Percentiles rank a stretch among this genome's conserved stretches.
phyloP scores from a whole-genome alignment of 2,888 invertebrate genomes.

The Metallyticus violacea region DNA sequence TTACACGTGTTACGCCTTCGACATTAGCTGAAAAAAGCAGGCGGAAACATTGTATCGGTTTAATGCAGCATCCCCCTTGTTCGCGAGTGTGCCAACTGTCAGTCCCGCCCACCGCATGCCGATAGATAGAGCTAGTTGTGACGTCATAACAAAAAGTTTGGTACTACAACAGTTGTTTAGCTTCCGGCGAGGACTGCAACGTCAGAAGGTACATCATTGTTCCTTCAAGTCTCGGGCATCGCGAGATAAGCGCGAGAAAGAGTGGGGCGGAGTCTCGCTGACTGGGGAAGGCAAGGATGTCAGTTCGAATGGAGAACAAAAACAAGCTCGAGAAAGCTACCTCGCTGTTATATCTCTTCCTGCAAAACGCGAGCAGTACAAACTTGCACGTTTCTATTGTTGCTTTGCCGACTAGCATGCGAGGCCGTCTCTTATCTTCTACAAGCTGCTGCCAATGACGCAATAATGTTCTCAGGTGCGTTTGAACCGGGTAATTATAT shows the following conservation, averaged over 20 bases:
- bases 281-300: too few species aligned
- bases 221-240: not conserved
- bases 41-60: too few species aligned
- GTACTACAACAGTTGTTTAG: not conserved
- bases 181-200: not conserved
- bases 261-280: not conserved
- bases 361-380: too few species aligned
- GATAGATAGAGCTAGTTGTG: not conserved
- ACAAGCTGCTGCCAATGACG: not conserved
- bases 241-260: not conserved
- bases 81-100: not conserved
- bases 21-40: too few species aligned
- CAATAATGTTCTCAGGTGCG: too few species aligned
- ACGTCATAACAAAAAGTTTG: not conserved
- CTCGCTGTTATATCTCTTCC: not conserved
- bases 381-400: not conserved
- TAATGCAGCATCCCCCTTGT: too few species aligned
- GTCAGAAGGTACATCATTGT: slow-evolving; percentile 12
- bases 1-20: too few species aligned
- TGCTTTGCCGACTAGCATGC: not conserved
- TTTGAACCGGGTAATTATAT: too few species aligned
- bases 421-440: not conserved
- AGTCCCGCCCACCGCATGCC: not conserved
- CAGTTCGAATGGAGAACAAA: not conserved
- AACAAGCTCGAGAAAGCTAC: too few species aligned